Conservation (phyloP, 1,140 invertebrate species). For the Magallana ariakensis region DNA sequence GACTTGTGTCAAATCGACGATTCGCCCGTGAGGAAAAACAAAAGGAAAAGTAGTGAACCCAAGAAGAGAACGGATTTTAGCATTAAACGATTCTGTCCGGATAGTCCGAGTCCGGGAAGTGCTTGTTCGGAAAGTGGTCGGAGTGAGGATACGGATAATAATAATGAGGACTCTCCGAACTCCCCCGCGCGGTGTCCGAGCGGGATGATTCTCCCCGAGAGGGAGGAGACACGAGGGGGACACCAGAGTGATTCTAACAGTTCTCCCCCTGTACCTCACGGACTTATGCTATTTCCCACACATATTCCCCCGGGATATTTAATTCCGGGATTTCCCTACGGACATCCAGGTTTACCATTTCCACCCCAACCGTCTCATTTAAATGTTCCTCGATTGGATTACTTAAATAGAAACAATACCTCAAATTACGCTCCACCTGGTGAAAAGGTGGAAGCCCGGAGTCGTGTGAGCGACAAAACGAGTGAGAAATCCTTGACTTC, state of each 20-base stretch:
- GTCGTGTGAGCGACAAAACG: constrained; percentile 6
- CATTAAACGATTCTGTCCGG: constrained; percentile 75
- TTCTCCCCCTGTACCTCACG: constrained; percentile 54
- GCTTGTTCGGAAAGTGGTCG: constrained; percentile 68
- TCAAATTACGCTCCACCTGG: not conserved
- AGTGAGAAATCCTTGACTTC: not conserved
- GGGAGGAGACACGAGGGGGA: constrained; percentile 39
- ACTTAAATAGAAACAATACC: constrained; percentile 50
- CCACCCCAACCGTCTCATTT: constrained; percentile 12
- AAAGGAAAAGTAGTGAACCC: constrained; percentile 87
- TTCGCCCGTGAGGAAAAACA: constrained; percentile 80
- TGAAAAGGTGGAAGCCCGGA: not conserved
- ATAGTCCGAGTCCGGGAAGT: constrained; percentile 76
- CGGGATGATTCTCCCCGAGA: constrained; percentile 35
- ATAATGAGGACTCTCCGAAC: constrained; percentile 56
- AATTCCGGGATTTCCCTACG: constrained; percentile 52
- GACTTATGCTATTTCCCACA: constrained; percentile 57
- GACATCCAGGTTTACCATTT: constrained; percentile 54
- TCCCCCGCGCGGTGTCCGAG: constrained; percentile 47
- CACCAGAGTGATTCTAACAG: constrained; percentile 49
- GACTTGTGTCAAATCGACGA: constrained; percentile 51
- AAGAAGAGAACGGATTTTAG: constrained; percentile 80
- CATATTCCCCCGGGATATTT: constrained; percentile 58
- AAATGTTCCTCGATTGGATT: constrained; percentile 49
- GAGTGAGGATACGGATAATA: constrained; percentile 68